phyloP scores from a whole-genome alignment of 2,888 invertebrate species.

The Clistopyga incitator region DNA sequence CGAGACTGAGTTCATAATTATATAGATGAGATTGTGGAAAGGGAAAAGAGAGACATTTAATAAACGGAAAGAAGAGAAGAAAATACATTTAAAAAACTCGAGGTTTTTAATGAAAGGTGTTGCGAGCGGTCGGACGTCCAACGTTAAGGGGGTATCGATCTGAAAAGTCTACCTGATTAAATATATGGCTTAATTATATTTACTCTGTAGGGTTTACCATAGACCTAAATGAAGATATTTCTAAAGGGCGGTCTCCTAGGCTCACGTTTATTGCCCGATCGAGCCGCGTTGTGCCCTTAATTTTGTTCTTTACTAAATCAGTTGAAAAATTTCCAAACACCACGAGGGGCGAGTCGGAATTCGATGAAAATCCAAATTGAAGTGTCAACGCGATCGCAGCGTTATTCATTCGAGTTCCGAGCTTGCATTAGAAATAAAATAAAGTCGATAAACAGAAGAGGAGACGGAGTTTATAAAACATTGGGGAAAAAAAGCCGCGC shows the following conservation, averaged over 20 bases:
- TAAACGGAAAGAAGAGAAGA: conserved; percentile 15
- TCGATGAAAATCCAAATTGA: conserved; percentile 12
- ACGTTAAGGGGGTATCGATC: conserved; percentile 78
- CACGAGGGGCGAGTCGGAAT: conserved; percentile 22
- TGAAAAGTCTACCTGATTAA: conserved; percentile 84
- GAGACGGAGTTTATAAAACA: background rate
- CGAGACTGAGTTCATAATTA: conserved; percentile 79
- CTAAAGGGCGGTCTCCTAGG: conserved; percentile 69
- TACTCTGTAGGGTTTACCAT: conserved; percentile 84
- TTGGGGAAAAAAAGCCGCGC: conserved; percentile 66
- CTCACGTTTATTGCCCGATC: conserved; percentile 75
- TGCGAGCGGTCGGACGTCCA: conserved; percentile 47
- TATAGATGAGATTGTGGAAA: conserved; percentile 64
- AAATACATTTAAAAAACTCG: conserved; percentile 19
- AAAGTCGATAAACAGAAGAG: background rate
- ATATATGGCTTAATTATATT: conserved; percentile 84
- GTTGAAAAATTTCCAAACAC: conserved; percentile 25
- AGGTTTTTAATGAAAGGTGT: conserved; percentile 45
- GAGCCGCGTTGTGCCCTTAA: conserved; percentile 75
- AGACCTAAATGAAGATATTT: conserved; percentile 74
- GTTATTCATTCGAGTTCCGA: conserved; percentile 34
- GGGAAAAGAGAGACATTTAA: conserved; percentile 18
- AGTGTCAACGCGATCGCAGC: conserved; percentile 56
- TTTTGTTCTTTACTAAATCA: background rate
- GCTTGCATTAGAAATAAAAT: conserved; percentile 1